These are phyloP conservation scores for Probaryconus sp. DNA, from an alignment of 1,140 invertebrate species.

Conservation along the genomic window DNA sequence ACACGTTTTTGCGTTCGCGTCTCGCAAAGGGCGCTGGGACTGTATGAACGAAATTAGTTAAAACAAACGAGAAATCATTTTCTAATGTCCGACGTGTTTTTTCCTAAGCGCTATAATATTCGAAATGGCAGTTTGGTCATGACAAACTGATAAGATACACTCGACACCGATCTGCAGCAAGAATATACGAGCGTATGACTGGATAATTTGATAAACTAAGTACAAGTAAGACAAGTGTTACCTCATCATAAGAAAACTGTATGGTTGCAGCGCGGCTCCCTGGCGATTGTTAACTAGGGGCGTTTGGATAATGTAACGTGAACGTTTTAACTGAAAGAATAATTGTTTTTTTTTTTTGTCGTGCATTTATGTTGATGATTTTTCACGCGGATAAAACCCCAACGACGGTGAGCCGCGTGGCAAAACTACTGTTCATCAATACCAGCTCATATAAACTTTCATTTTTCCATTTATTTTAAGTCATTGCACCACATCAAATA, in stretches of 20 bases:
- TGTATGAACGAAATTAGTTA: constrained; percentile 70
- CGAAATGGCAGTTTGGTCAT: constrained; percentile 68
- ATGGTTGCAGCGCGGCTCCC: constrained; percentile 62
- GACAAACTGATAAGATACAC: constrained; percentile 60
- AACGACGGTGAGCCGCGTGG: constrained; percentile 67
- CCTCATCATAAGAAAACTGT: constrained; percentile 78
- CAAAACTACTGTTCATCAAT: constrained; percentile 74
- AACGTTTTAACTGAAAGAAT: too few species aligned
- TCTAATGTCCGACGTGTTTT: constrained; percentile 70
- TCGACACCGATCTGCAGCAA: constrained; percentile 72
- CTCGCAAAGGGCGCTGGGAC: constrained; percentile 65
- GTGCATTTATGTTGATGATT: constrained; percentile 59
- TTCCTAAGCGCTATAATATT: constrained; percentile 70
- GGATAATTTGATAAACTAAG: constrained; percentile 80
- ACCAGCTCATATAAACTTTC: constrained; percentile 79
- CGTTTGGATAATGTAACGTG: background rate
- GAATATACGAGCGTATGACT: constrained; percentile 78
- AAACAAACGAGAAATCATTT: constrained; percentile 61
- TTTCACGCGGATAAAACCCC: constrained; percentile 61
- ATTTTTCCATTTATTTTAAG: constrained; percentile 80
- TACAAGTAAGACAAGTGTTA: constrained; percentile 80
- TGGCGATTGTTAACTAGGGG: too few species aligned
- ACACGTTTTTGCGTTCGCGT: constrained; percentile 24
- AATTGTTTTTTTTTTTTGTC: too few species aligned
- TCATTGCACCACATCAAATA: constrained; percentile 80